Evolutionary conservation across 2,888 invertebrate genomes (phyloP), one percentile per base, ranked within the genome.

Genomic region (Maniola hyperantus): DNA sequence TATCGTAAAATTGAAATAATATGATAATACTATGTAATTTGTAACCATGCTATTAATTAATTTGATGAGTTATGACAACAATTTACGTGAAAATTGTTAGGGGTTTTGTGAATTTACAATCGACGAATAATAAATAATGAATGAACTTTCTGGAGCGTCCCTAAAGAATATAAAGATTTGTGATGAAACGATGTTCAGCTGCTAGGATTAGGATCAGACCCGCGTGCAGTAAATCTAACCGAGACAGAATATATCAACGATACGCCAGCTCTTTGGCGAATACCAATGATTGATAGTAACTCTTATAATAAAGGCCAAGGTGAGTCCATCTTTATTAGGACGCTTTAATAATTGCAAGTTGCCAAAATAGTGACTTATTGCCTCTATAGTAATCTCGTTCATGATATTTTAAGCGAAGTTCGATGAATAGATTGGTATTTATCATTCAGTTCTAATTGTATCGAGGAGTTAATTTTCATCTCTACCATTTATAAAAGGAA

Each of bases 211-310:
- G 63, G 63, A 66, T 61, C 64, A 54, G 36, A 63, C 48, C 51
- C 10, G 51, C 36, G 51, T 55, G 64, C 60, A 66, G 66, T 70
- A 67, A 67, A 70, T 62, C 62, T 58, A 61, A 67, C 62, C 54
- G 33, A 67, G 67, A 67, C 67, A 67, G 67, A 67, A 59, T 59
- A 70, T 62, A 65, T 54, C 62, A 65, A 64, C 64, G 57, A 61
- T 60, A 67, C 64, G 66, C 63, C 71, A 69, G 69, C 46, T 60
- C 71, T 66, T 65, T 77, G 78, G 75, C 73, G 75, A 77, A 76
- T 77, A 77, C 70, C 81, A 86, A 88, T 90, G 89, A 90, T 88
- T 84, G 87, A 90, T 89, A 70, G 78, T 80, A 65, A 65, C 67
- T 67, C 87, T 85, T 71, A 66, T 68, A 71, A 69, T 70, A 71